Evolutionary conservation across 2,888 invertebrate genomes (phyloP).

Genomic region (Torymus auratus): DNA sequence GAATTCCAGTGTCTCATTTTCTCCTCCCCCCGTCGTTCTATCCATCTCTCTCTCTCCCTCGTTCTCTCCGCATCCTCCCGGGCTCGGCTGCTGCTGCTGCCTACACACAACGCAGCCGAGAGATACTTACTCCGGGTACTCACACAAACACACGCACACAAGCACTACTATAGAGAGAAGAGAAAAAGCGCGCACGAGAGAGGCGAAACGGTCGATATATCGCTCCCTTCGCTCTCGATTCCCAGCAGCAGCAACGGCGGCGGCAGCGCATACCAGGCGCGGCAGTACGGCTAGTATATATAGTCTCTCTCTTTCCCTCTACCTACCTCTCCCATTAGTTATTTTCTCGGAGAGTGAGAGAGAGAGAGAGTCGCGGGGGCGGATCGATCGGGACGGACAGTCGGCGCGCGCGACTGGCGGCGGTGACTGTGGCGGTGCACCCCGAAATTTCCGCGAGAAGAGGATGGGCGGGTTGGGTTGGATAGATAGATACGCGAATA

Average conservation of each 20-base stretch:
- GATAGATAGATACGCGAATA: no score
- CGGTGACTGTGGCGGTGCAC: background rate
- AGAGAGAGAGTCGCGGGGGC: constrained; percentile 23
- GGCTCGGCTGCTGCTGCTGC: background rate
- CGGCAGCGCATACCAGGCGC: constrained; percentile 58
- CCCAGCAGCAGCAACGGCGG: background rate
- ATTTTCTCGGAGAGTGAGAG: constrained; percentile 34
- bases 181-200: no score
- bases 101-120: no score
- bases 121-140: no score
- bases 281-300: constrained; percentile 37
- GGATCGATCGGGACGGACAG: constrained; percentile 49
- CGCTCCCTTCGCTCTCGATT: constrained; percentile 32
- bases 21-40: constrained; percentile 2
- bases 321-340: constrained; percentile 43
- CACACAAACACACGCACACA: background rate
- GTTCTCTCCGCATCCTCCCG: background rate
- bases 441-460: constrained; percentile 40
- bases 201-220: no score
- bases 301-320: constrained; percentile 40
- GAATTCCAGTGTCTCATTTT: constrained; percentile 41
- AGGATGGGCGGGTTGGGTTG: background rate
- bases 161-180: background rate
- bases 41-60: no score
- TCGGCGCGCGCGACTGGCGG: constrained; percentile 26